Conservation (phyloP, 2,113 vertebrate genomes). For the Microcebus tavaratra region DNA sequence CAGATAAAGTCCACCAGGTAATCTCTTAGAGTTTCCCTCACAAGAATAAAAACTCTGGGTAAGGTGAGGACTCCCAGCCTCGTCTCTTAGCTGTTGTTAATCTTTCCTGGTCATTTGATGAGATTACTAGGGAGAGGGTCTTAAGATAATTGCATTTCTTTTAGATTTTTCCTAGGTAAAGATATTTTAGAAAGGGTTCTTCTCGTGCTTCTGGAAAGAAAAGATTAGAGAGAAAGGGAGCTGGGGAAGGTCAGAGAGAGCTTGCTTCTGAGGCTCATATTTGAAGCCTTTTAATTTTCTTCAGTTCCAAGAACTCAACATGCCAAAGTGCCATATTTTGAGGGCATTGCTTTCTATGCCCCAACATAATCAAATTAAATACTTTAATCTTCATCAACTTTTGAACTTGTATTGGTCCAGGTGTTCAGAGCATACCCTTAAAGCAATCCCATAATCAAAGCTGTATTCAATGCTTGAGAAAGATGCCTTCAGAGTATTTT, state of each 20-base stretch:
- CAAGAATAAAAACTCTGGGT: neutral
- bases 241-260: neutral
- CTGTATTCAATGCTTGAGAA: neutral
- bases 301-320: neutral
- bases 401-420: neutral
- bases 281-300: neutral
- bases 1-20: neutral
- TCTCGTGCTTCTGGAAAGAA: neutral
- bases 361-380: neutral
- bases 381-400: neutral
- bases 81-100: neutral
- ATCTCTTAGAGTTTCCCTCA: neutral
- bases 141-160: neutral
- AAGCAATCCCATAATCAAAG: neutral
- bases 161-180: neutral
- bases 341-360: neutral
- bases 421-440: neutral
- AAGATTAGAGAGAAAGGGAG: neutral
- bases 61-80: neutral
- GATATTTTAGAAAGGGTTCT: neutral
- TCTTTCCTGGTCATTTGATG: neutral
- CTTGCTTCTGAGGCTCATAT: neutral
- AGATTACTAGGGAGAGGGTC: no score
- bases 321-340: neutral
- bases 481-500: neutral